Conservation (phyloP, 2,888 invertebrate genomes). For the Philereme transversata region DNA sequence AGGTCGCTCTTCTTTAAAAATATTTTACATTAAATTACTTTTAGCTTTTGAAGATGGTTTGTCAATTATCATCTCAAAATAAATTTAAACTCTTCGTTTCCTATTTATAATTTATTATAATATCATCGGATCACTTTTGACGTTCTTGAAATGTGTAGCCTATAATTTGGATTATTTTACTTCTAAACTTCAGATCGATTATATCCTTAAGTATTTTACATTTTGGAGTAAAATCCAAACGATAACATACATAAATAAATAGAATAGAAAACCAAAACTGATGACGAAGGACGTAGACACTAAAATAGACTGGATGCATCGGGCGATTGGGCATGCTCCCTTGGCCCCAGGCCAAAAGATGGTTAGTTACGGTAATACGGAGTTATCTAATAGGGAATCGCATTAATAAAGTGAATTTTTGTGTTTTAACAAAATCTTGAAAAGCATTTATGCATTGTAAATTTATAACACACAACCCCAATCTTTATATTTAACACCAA, state of each 20-base stretch:
- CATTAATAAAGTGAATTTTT: conserved; percentile 51
- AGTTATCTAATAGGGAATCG: conserved; percentile 37
- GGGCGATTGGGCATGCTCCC: conserved; percentile 61
- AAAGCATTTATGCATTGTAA: too few species aligned
- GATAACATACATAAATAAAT: conserved; percentile 54
- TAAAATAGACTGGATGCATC: conserved; percentile 72
- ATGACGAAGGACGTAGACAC: conserved; percentile 67
- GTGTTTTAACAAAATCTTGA: conserved; percentile 12
- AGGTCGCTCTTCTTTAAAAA: too few species aligned
- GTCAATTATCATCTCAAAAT: too few species aligned
- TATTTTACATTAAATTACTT: too few species aligned
- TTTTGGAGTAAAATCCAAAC: conserved; percentile 39
- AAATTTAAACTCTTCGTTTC: too few species aligned
- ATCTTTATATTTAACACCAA: too few species aligned
- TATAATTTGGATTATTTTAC: too few species aligned
- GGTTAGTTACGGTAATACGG: conserved; percentile 46
- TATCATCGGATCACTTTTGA: too few species aligned
- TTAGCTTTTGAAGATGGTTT: too few species aligned
- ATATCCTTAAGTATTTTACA: not conserved
- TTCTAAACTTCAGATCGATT: not conserved
- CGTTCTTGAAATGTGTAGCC: too few species aligned
- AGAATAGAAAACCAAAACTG: conserved; percentile 57
- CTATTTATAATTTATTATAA: too few species aligned
- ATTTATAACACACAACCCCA: too few species aligned
- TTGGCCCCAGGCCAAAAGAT: conserved; percentile 62